Evolutionary conservation across 2,113 vertebrate species (phyloP).

Genomic region (Delphinapterus leucas): DNA sequence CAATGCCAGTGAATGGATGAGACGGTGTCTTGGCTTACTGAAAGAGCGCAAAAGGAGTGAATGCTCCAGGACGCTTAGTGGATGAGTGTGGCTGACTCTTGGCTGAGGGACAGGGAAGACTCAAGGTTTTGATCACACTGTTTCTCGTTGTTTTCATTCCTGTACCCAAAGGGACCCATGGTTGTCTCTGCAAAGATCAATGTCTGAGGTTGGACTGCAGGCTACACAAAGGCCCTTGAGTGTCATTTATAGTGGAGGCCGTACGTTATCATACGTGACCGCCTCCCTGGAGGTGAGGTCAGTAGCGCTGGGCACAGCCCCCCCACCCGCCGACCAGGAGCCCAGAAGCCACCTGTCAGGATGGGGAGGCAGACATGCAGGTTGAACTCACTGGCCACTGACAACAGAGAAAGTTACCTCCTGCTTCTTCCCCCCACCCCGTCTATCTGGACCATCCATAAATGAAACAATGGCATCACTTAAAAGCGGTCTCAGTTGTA

Average conservation of each 20-base stretch:
- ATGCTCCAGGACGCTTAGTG: neutral
- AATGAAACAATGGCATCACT: neutral
- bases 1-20: neutral
- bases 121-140: neutral
- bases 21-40: neutral
- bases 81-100: neutral
- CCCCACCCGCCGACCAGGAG: neutral
- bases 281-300: neutral
- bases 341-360: neutral
- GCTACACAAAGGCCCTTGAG: neutral
- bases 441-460: neutral
- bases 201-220: neutral
- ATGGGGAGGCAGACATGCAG: too few relatives aligned
- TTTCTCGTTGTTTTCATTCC: neutral
- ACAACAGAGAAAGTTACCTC: neutral
- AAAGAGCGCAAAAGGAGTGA: neutral
- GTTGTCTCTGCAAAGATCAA: neutral
- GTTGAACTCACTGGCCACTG: neutral
- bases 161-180: neutral
- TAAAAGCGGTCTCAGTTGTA: neutral
- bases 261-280: neutral
- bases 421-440: neutral
- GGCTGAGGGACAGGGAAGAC: neutral
- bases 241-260: neutral
- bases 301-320: rapidly evolving